phyloP scores from a whole-genome alignment of 2,113 vertebrate species.

The Salvelinus namaycush region DNA sequence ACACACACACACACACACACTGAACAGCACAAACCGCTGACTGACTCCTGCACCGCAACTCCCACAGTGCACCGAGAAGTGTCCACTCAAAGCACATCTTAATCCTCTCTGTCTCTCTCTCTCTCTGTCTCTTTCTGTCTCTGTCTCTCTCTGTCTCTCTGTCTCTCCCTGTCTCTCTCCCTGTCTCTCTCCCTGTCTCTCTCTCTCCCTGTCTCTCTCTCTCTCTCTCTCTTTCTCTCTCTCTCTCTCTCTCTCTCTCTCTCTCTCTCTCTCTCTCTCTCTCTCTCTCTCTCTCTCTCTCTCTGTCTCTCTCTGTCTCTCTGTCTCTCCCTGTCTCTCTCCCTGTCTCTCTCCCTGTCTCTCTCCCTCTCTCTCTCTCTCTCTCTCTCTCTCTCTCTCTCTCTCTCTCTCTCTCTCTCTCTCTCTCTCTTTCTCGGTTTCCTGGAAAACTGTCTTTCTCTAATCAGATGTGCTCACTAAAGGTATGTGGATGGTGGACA shows the following conservation, averaged over 20 bases:
- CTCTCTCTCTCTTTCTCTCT: neutral
- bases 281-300: accelerated
- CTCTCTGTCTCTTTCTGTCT: neutral
- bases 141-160: neutral
- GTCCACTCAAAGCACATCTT: neutral
- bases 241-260: neutral
- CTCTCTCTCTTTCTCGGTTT: slow-evolving; percentile 15
- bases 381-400: neutral
- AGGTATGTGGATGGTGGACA: slow-evolving; percentile 48
- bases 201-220: too few species aligned
- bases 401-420: neutral
- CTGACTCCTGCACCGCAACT: neutral
- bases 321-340: neutral
- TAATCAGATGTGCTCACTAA: slow-evolving; percentile 54
- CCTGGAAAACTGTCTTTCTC: slow-evolving; percentile 34
- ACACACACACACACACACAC: too few species aligned
- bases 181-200: neutral
- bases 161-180: neutral
- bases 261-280: neutral
- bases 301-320: neutral
- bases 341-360: neutral
- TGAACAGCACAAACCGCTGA: too few species aligned
- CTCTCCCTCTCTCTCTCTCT: neutral
- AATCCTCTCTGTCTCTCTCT: neutral
- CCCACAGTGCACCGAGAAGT: neutral